Base-by-base conservation (phyloP, 2,113 vertebrate species). In the Tragelaphus scriptus region DNA sequence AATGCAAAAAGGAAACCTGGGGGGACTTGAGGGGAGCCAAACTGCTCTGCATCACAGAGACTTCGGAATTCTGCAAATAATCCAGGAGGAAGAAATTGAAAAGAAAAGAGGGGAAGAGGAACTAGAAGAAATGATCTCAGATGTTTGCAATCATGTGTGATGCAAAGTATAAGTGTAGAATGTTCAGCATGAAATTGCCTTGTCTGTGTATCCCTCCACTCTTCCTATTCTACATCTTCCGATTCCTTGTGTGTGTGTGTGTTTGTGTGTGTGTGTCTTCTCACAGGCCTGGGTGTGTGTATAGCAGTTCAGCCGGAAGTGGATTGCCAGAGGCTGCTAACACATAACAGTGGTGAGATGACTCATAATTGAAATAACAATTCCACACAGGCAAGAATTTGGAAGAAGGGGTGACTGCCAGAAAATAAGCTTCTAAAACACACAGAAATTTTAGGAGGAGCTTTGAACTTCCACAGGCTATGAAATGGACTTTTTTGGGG, bases 1-100 rank as follows among this genome's bases (percentile, higher is more conserved):
- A 94, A 93, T 68, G 28, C 53, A 88, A 90, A 92, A 91, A 26
- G 36, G 49, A 61, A 88, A 58, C 21, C 55, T 84, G 25, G 36
- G 61, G 81, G 36, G 63, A 47, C 80, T 40, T 58, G 51, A 40
- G 32, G 12, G 9, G 13, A 71, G 6, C 47, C 61, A 10, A 36
- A n/a, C 7, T 63, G 32, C 47, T 58, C 28, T 6, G 25, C 14
- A 17, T 6, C 30, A 28, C 1, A 44, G 28, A 53, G 28, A 14
- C 36, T 68, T 65, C 25, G 47, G 30, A 40, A 7, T 75, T 90
- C 85, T 47, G 44, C 63, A 84, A 63, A 32, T 30, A 55, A 86
- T 30, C 11, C 23, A 11, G 63, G 30, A 71, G 25, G 53, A 89
- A 65, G 28, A 17, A 28, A 30, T 14, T 26, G 10, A 53, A 51